These are phyloP conservation scores for Dicranocentrus wangi DNA, from an alignment of 2,888 invertebrate species.

Conservation along the genomic window DNA sequence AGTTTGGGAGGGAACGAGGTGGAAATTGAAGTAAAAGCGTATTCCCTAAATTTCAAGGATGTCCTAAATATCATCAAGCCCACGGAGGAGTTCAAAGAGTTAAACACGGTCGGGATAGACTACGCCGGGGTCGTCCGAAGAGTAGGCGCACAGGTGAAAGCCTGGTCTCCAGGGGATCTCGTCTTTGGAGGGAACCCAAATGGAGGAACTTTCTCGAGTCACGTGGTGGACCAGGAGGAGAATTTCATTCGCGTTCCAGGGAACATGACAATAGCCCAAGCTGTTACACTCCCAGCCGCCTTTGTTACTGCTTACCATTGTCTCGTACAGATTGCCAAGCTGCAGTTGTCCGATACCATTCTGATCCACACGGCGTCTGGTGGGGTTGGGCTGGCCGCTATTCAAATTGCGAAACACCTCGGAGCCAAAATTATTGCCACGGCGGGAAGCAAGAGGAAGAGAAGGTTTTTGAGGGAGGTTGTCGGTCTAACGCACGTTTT, in stretches of 20 bases:
- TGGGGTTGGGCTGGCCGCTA: constrained; percentile 59
- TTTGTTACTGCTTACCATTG: not conserved
- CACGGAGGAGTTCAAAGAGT: constrained; percentile 11
- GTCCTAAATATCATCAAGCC: constrained; percentile 45
- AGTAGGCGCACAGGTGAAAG: not conserved
- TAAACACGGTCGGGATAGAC: constrained; percentile 41
- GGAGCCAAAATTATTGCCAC: constrained; percentile 55
- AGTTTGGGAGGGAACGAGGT: not conserved
- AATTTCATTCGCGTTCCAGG: not conserved
- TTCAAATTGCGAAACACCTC: constrained; percentile 43
- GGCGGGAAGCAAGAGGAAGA: constrained; percentile 52
- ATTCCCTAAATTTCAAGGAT: constrained; percentile 39
- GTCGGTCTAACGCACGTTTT: constrained; percentile 56
- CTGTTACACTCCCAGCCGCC: constrained; percentile 1
- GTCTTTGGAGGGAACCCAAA: constrained; percentile 34
- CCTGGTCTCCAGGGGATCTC: not conserved
- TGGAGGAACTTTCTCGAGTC: constrained; percentile 34
- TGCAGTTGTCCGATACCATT: constrained; percentile 13
- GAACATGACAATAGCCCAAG: not conserved
- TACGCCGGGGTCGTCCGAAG: constrained; percentile 22
- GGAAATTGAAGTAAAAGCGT: constrained; percentile 41
- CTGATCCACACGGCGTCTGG: constrained; percentile 64
- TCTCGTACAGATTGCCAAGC: not conserved
- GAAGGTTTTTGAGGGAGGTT: constrained; percentile 35
- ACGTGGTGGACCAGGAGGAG: constrained; percentile 5